phyloP scores from a whole-genome alignment of 1,140 invertebrate species.

The Magallana ariakensis region DNA sequence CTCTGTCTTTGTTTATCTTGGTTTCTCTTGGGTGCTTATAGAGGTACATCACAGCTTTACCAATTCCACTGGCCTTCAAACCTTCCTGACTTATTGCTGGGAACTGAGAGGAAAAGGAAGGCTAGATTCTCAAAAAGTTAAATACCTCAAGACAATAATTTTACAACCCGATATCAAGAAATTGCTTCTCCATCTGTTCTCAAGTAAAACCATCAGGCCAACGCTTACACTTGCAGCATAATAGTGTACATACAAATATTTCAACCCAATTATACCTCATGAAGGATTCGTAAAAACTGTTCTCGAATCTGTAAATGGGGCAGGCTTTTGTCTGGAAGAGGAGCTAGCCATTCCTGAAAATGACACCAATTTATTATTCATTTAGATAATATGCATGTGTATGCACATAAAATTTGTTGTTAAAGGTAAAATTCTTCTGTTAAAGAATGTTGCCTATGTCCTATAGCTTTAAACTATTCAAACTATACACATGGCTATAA shows the following conservation, averaged over 20 bases:
- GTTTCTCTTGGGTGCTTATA: conserved; percentile 99
- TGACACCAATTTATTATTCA: too few relatives aligned
- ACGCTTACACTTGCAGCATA: too few relatives aligned
- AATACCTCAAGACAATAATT: too few relatives aligned
- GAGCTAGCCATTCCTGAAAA: conserved; percentile 94
- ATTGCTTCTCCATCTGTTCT: too few relatives aligned
- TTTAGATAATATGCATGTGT: not conserved
- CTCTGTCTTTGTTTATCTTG: conserved; percentile 93
- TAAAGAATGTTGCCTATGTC: too few relatives aligned
- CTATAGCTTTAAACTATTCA: too few relatives aligned
- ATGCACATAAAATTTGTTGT: too few relatives aligned
- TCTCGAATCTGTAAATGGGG: conserved; percentile 96
- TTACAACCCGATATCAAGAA: too few relatives aligned
- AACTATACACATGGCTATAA: too few relatives aligned
- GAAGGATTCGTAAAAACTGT: conserved; percentile 90
- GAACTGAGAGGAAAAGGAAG: conserved; percentile 85
- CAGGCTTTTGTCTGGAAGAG: conserved; percentile 97
- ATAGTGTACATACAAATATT: not conserved
- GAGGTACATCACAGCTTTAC: conserved; percentile 99
- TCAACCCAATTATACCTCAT: conserved; percentile 84
- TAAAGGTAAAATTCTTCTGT: too few relatives aligned
- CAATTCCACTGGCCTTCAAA: conserved; percentile 96
- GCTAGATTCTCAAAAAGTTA: too few relatives aligned
- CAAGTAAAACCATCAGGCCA: too few relatives aligned
- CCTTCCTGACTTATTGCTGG: conserved; percentile 92